Evolutionary conservation across 2,888 invertebrate genomes (phyloP).

Genomic region (Trachelus iudaicus): DNA sequence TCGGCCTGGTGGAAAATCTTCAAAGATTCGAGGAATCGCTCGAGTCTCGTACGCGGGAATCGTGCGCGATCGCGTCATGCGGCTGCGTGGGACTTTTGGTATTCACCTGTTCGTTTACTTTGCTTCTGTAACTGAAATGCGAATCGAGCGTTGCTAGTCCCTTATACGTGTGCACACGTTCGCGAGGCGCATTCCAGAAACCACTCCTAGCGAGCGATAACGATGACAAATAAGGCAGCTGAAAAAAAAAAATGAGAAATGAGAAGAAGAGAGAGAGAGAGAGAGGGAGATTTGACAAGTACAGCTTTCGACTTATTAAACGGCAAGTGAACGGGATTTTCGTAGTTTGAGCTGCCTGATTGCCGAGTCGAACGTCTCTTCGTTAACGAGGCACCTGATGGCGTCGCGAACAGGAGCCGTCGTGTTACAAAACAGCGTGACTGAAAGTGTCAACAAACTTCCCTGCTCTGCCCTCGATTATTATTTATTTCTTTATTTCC

Average conservation of each 20-base stretch:
- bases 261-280: not conserved
- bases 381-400: conserved; percentile 7
- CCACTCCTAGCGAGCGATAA: not conserved
- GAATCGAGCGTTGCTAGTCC: not conserved
- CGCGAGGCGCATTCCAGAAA: not conserved
- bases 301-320: too few relatives aligned
- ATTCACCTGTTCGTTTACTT: not conserved
- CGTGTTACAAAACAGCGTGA: conserved; percentile 25
- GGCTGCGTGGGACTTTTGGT: not conserved
- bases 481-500: conserved; percentile 13
- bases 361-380: conserved; percentile 3
- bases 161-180: not conserved
- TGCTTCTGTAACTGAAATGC: not conserved
- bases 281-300: too few relatives aligned
- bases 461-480: conserved; percentile 10
- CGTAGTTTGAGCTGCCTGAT: not conserved
- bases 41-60: not conserved
- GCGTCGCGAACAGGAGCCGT: conserved; percentile 13
- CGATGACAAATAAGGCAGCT: not conserved
- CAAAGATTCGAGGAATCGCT: not conserved
- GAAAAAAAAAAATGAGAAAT: not conserved
- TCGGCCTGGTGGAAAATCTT: not conserved
- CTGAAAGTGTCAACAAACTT: conserved; percentile 16
- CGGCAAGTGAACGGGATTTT: too few relatives aligned
- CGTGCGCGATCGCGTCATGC: not conserved